Evolutionary conservation across 92 coral and sea anemone genomes (phyloP).

Genomic region (Palythoa heliodiscus): DNA sequence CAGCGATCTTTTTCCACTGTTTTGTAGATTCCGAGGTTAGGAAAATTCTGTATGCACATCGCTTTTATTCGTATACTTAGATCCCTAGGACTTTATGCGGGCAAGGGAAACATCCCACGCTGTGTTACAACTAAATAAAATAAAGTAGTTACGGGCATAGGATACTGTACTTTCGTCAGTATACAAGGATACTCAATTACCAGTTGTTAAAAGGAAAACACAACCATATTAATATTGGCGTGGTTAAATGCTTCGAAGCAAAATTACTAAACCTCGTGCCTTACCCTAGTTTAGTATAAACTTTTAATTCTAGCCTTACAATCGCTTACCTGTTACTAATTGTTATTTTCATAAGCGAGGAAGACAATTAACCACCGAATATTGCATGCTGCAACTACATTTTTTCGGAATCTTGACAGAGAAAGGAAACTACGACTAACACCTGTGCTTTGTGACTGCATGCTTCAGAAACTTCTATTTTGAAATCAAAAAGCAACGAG

Average conservation of each 20-base stretch:
- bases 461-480: not conserved
- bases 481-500: not conserved
- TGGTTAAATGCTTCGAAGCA: not conserved
- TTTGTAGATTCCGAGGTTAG: not conserved
- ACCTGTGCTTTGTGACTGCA: slow-evolving; percentile 20
- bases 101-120: not conserved
- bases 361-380: slow-evolving; percentile 18
- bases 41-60: not conserved
- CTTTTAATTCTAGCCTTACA: not conserved
- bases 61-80: not conserved
- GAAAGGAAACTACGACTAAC: slow-evolving; percentile 4
- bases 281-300: not conserved
- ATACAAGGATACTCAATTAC: too few relatives aligned
- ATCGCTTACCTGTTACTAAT: slow-evolving; percentile 9
- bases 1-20: not conserved
- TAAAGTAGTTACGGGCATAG: not conserved
- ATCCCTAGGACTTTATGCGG: not conserved
- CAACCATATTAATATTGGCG: not conserved
- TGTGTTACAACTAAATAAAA: not conserved
- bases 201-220: not conserved
- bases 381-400: slow-evolving; percentile 36
- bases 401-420: not conserved
- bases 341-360: not conserved
- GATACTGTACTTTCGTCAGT: too few relatives aligned
- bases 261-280: not conserved